phyloP scores from a whole-genome alignment of 1,140 invertebrate species.

The Coenobita brevimanus region DNA sequence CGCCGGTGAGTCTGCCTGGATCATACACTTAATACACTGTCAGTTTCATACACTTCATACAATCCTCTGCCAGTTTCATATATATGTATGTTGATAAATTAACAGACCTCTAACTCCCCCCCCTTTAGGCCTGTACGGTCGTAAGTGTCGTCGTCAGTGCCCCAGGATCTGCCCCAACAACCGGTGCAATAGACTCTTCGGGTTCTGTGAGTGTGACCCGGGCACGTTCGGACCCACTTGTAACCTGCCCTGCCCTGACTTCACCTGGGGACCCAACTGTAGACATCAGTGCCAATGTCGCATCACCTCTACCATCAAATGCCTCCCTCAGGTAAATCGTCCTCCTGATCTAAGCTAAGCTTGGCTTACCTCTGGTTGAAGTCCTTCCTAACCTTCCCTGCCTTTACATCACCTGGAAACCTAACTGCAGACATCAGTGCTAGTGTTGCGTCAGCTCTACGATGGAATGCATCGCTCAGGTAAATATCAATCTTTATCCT shows the following conservation, averaged over 20 bases:
- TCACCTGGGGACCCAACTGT: conserved; percentile 85
- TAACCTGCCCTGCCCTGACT: conserved; percentile 82
- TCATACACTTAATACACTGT: no score
- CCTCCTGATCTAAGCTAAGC: no score
- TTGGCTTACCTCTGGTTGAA: no score
- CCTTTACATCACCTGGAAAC: conserved; percentile 83
- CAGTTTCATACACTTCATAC: no score
- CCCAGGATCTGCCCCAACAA: conserved; percentile 59
- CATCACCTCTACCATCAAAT: conserved; percentile 89
- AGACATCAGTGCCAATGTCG: conserved; percentile 90
- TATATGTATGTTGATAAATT: no score
- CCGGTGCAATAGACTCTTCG: conserved; percentile 46
- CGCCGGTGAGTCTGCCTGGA: conserved; percentile 72
- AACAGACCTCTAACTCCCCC: no score
- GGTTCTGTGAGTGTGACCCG: conserved; percentile 54
- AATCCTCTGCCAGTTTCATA: no score
- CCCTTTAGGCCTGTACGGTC: conserved; percentile 67
- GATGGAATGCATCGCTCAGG: conserved; percentile 79
- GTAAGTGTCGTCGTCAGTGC: conserved; percentile 70
- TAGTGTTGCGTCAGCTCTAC: conserved; percentile 92
- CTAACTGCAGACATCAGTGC: conserved; percentile 86
- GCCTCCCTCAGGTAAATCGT: conserved; percentile 74
- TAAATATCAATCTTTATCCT: no score
- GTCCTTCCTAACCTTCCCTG: conserved; percentile 85
- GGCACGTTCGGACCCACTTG: conserved; percentile 77